Evolutionary conservation across 2,113 vertebrate genomes (phyloP), one percentile per base, ranked within the genome.

Genomic region (Suricata suricatta): DNA sequence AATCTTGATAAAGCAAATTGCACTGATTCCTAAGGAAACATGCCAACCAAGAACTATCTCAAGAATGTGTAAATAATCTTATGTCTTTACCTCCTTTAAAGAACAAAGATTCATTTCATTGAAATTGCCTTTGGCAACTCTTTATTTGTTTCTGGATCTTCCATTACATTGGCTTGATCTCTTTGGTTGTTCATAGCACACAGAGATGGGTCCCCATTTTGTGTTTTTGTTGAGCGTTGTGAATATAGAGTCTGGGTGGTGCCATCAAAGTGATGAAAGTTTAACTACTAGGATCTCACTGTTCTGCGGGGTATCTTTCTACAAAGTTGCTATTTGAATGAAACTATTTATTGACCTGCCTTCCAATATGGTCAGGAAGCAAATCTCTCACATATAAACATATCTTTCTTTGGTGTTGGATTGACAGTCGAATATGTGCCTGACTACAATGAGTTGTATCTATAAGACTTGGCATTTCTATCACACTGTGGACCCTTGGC

Each of bases 1-100:
- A 90, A 96, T 77, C 77, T 35, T 82, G 44, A 92, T 81, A 94
- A 95, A 88, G 52, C 38, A 6, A 97, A 82, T 91, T 54, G n/a
- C 27, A n/a, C 38, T 80, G 10, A 21, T 83, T 97, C 87, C 83
- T 96, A 97, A 94, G 80, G 88, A 96, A 95, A 81, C 76, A 87
- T 83, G 38, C 79, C 68, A 83, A 57, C 41, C 41, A 87, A 83
- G 76, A 52, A 52, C 23, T 82, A 89, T 87, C 66, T 86, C 31
- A 90, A 87, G 89, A 93, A 96, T 96, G 96, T 71, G 54, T 83
- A 96, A 92, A 85, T 71, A 96, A 93, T 93, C 71, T 88, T 77
- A 91, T 95, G 95, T 97, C 86, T 54, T 98, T 17, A 64, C 89
- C 77, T 97, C n/a, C 64, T 93, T 96, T 44, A 88, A 91, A 57